Evolutionary conservation across 2,113 vertebrate species (phyloP).

Genomic region (Oryzias curvinotus): DNA sequence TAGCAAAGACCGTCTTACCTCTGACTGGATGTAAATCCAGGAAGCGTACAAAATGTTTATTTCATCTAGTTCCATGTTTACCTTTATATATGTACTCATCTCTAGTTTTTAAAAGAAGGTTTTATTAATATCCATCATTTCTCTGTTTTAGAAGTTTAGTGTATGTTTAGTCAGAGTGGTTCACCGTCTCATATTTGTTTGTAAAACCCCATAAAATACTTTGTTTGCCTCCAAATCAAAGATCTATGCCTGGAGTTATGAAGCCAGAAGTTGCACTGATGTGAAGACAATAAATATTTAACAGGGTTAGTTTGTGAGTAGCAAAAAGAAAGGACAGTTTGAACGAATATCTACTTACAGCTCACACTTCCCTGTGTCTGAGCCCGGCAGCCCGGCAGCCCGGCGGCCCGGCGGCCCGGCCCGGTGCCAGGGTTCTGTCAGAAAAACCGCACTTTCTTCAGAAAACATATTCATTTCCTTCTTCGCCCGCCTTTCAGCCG

Average conservation of each 20-base stretch:
- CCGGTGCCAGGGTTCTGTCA: constrained; percentile 69
- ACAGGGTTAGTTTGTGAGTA: constrained; percentile 36
- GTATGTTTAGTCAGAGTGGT: no score
- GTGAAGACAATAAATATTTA: constrained; percentile 37
- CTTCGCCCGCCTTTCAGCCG: constrained; percentile 55
- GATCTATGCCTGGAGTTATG: constrained; percentile 15
- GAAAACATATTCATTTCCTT: constrained; percentile 79
- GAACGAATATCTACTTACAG: constrained; percentile 57
- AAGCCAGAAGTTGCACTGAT: constrained; percentile 22
- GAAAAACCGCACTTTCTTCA: constrained; percentile 70
- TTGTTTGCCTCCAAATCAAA: no score
- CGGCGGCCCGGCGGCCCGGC: constrained; percentile 54
- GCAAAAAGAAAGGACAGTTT: constrained; percentile 46
- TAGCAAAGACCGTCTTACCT: no score
- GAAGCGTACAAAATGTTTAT: no score
- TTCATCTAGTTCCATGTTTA: no score
- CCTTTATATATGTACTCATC: no score
- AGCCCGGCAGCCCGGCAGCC: constrained; percentile 55
- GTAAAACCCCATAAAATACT: no score
- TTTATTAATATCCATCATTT: no score
- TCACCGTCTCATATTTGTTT: no score
- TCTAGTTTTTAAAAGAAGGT: no score
- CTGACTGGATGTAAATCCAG: no score
- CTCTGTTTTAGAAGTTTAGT: no score
- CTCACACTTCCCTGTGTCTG: constrained; percentile 42